Conservation (phyloP, 2,797 vertebrate species). For the Dermochelys coriacea region DNA sequence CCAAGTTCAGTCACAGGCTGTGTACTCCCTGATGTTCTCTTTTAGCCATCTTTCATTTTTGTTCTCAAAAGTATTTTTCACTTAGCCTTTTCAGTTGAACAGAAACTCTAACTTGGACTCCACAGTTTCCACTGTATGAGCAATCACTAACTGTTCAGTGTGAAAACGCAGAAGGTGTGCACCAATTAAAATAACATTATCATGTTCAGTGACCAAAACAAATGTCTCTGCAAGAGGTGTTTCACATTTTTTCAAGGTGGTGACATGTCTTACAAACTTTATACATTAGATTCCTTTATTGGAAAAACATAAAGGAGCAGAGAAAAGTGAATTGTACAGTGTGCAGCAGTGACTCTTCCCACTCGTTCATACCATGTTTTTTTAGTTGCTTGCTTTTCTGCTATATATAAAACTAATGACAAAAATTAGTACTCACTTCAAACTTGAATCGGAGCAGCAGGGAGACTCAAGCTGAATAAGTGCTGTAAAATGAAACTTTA, state of each 20-base stretch:
- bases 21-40: not conserved
- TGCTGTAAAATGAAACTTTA: not conserved
- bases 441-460: not conserved
- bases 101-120: not conserved
- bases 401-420: not conserved
- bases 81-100: not conserved
- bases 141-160: not conserved
- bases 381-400: not conserved
- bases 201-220: not conserved
- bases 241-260: not conserved
- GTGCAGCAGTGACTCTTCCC: not conserved
- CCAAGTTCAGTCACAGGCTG: fast-evolving
- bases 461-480: not conserved
- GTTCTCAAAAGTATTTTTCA: not conserved
- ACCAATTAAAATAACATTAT: not conserved
- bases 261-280: not conserved
- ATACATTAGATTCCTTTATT: not conserved
- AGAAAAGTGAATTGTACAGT: not conserved
- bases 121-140: not conserved
- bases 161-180: not conserved
- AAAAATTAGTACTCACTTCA: not conserved
- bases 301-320: not conserved
- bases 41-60: not conserved
- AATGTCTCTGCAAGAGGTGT: not conserved
- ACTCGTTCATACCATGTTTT: not conserved